Evolutionary conservation across 1,140 invertebrate genomes (phyloP).

Genomic region (Ooceraea biroi): DNA sequence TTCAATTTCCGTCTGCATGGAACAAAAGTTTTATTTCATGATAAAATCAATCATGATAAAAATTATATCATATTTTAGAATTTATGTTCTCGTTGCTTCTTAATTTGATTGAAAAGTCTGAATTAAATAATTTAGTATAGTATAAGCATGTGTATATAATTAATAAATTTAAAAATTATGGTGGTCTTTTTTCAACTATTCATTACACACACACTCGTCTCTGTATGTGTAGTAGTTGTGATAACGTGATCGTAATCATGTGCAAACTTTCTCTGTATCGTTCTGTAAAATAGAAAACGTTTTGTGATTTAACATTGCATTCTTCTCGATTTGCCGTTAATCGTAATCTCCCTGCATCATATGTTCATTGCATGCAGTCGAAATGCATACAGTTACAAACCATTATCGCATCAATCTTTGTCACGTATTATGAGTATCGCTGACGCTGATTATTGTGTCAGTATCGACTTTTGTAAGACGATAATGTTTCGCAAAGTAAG

Average conservation of each 20-base stretch:
- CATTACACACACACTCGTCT: neutral
- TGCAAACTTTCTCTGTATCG: neutral
- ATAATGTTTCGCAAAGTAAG: constrained; percentile 40
- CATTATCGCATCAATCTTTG: constrained; percentile 20
- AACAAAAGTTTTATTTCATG: neutral
- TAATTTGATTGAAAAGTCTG: neutral
- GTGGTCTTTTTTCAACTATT: constrained; percentile 24
- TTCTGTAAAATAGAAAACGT: constrained; percentile 11
- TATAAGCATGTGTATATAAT: neutral
- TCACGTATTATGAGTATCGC: constrained; percentile 34
- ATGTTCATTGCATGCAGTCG: constrained; percentile 61
- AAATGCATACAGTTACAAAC: constrained; percentile 35
- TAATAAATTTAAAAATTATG: neutral
- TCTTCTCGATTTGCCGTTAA: neutral
- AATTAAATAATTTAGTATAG: neutral
- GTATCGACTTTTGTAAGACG: constrained; percentile 20
- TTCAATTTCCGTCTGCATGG: neutral
- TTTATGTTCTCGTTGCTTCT: neutral
- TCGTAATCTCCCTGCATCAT: constrained; percentile 33
- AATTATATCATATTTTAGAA: neutral
- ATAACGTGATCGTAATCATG: constrained; percentile 7
- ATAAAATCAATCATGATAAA: neutral
- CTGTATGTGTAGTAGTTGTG: constrained; percentile 5
- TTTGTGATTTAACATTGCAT: neutral
- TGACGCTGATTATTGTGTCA: too few relatives aligned